These are phyloP conservation scores for Platyrinchus mystaceus DNA, from an alignment of 2,797 vertebrate genomes.

Conservation along the genomic window DNA sequence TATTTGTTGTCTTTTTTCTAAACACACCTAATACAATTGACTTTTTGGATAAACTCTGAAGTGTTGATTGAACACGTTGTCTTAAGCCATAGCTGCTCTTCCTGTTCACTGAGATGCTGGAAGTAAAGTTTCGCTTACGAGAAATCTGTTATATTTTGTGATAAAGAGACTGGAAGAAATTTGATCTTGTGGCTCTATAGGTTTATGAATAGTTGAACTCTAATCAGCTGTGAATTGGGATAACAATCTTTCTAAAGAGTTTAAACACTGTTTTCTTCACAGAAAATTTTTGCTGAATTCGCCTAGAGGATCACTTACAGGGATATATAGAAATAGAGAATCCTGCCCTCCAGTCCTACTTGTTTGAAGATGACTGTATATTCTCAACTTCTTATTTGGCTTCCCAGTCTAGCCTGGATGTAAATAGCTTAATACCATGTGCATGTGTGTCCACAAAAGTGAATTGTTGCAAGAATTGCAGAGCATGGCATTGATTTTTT, in stretches of 20 bases:
- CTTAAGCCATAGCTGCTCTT: neutral
- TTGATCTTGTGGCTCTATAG: neutral
- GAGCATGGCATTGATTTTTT: neutral
- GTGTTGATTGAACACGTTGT: neutral
- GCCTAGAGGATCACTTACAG: neutral
- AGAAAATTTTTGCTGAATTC: neutral
- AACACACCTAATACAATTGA: neutral
- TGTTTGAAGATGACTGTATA: neutral
- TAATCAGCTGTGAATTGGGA: neutral
- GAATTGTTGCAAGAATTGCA: neutral
- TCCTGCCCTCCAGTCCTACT: neutral
- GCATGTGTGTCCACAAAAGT: neutral
- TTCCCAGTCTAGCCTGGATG: neutral
- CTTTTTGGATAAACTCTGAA: neutral
- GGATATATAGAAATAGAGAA: neutral
- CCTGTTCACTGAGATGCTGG: neutral
- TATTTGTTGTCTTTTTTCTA: neutral
- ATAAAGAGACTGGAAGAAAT: neutral
- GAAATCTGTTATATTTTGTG: neutral
- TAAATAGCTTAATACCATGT: neutral
- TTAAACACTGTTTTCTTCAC: neutral
- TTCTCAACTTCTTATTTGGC: neutral
- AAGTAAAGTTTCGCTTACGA: neutral
- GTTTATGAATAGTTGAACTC: neutral
- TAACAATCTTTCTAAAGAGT: neutral